Conservation (phyloP, 2,113 vertebrate genomes). For the Natator depressus region DNA sequence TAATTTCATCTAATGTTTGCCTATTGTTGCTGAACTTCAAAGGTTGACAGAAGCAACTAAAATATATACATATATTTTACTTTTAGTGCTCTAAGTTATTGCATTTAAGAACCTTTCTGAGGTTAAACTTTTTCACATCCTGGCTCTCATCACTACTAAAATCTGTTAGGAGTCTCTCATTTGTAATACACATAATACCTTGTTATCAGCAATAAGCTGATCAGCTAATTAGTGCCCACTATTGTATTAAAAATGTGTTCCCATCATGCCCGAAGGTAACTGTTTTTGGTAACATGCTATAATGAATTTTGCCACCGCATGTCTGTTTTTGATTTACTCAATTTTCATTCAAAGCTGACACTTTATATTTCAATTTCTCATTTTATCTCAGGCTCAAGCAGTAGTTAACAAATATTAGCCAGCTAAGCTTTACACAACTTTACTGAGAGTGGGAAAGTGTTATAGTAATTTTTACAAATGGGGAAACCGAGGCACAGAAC, state of each 20-base stretch:
- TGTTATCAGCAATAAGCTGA: slow-evolving; percentile 44
- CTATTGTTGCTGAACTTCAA: slow-evolving; percentile 35
- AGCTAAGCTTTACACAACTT: too few relatives aligned
- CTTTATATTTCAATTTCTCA: slow-evolving; percentile 60
- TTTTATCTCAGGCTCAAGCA: too few relatives aligned
- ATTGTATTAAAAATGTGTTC: slow-evolving; percentile 56
- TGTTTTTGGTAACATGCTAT: slow-evolving; percentile 66
- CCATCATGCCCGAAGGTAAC: slow-evolving; percentile 17
- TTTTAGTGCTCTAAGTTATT: slow-evolving; percentile 17
- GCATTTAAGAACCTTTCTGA: slow-evolving; percentile 7
- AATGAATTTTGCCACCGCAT: slow-evolving; percentile 58
- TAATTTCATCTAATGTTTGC: not conserved
- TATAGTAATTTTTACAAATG: too few relatives aligned
- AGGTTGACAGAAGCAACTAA: slow-evolving; percentile 21
- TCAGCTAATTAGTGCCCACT: slow-evolving; percentile 54
- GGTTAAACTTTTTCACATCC: slow-evolving; percentile 26
- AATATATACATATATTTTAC: not conserved
- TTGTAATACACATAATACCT: slow-evolving; percentile 51
- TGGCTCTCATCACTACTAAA: slow-evolving; percentile 16
- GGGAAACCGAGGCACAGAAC: too few relatives aligned
- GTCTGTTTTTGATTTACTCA: slow-evolving; percentile 50
- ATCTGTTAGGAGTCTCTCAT: not conserved
- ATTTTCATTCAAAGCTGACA: slow-evolving; percentile 66
- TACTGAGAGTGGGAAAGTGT: too few relatives aligned
- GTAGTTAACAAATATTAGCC: too few relatives aligned